phyloP scores from a whole-genome alignment of 2,888 invertebrate genomes.

The Mycalesis mineus region DNA sequence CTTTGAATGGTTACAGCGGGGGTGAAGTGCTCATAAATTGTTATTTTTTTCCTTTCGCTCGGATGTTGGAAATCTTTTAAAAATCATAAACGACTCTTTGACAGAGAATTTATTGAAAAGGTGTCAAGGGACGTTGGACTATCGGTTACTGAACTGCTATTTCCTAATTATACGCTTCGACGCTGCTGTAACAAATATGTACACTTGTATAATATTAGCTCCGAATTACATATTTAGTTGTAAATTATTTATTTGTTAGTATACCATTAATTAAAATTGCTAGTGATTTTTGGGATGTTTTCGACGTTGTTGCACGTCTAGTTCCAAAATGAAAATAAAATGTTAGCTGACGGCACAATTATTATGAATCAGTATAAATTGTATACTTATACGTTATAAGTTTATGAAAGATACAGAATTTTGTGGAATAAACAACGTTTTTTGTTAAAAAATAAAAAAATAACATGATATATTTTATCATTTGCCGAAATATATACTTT shows the following conservation, averaged over 20 bases:
- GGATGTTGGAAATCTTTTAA: conserved; percentile 66
- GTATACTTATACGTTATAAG: no score
- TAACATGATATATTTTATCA: not conserved
- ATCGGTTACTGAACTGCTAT: conserved; percentile 49
- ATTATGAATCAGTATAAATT: no score
- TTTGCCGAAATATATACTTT: no score
- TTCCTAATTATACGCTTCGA: conserved; percentile 63
- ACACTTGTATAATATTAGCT: not conserved
- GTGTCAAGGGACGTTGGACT: conserved; percentile 54
- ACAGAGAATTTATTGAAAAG: conserved; percentile 58
- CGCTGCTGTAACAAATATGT: not conserved
- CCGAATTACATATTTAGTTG: not conserved
- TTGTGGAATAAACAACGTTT: no score
- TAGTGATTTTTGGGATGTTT: no score
- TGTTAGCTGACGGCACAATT: no score
- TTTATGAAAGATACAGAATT: no score
- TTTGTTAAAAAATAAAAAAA: no score
- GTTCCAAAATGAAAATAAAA: no score
- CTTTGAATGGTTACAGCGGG: conserved; percentile 77
- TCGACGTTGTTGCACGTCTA: no score
- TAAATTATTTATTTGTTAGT: no score
- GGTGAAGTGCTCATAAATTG: conserved; percentile 77
- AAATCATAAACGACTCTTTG: conserved; percentile 66
- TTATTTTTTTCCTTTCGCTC: conserved; percentile 55
- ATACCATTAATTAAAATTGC: no score